Conservation (phyloP, 2,888 invertebrate species). For the Idaea dimidiata region DNA sequence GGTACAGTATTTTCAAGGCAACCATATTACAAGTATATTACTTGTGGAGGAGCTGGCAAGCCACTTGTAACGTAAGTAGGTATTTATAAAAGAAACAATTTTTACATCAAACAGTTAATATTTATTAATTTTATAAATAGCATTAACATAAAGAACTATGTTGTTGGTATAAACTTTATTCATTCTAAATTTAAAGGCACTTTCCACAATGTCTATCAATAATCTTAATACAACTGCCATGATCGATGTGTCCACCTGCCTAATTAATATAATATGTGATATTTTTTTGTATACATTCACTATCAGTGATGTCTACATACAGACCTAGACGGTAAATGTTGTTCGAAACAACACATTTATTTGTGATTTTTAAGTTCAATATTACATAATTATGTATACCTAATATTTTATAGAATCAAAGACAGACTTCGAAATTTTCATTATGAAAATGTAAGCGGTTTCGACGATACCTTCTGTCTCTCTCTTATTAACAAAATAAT, state of each 20-base stretch:
- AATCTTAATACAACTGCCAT: slow-evolving; percentile 64
- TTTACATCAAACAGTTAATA: slow-evolving; percentile 79
- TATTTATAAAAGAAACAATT: slow-evolving; percentile 41
- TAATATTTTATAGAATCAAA: no score
- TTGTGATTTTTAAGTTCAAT: no score
- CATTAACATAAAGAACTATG: slow-evolving; percentile 80
- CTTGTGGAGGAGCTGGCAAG: no score
- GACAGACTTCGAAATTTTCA: no score
- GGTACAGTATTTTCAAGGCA: no score
- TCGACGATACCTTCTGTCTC: not conserved
- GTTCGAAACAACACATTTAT: not conserved
- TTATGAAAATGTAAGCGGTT: no score
- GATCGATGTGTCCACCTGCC: slow-evolving; percentile 42
- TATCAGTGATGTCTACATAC: not conserved
- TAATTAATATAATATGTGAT: not conserved
- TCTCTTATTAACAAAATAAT: not conserved
- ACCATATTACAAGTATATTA: no score
- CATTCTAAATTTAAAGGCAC: slow-evolving; percentile 79
- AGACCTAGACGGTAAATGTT: not conserved
- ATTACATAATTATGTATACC: no score
- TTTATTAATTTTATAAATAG: slow-evolving; percentile 80
- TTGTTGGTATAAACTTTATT: slow-evolving; percentile 79
- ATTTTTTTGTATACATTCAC: not conserved
- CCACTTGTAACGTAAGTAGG: not conserved
- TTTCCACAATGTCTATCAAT: slow-evolving; percentile 77